These are phyloP conservation scores for Epinephelus moara DNA, from an alignment of 2,113 vertebrate species.

Conservation along the genomic window DNA sequence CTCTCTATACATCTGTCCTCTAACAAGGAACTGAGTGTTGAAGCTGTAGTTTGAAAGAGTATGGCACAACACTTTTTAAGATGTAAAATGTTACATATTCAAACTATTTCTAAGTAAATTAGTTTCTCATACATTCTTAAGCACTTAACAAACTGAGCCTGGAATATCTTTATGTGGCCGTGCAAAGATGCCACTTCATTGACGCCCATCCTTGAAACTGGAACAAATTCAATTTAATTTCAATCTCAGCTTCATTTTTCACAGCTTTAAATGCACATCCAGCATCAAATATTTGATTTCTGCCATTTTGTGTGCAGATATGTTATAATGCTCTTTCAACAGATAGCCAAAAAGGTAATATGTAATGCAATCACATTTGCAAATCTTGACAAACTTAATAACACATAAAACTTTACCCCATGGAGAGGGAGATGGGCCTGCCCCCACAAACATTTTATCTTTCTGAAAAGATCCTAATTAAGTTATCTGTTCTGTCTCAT, in stretches of 20 bases:
- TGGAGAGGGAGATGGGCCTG: not conserved
- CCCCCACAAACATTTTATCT: not conserved
- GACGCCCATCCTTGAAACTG: slow-evolving; percentile 6
- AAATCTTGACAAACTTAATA: not conserved
- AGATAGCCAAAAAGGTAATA: not conserved
- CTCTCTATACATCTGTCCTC: slow-evolving; percentile 34
- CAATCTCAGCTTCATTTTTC: not conserved
- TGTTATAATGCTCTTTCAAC: not conserved
- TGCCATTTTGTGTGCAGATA: not conserved
- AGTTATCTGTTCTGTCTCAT: not conserved
- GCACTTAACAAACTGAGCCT: not conserved
- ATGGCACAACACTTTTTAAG: not conserved
- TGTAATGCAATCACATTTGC: not conserved
- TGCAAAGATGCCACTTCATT: not conserved
- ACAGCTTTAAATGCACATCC: slow-evolving; percentile 12
- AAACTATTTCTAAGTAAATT: not conserved
- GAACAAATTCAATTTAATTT: slow-evolving; percentile 26
- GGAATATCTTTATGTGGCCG: not conserved
- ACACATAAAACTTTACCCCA: not conserved
- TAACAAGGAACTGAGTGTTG: not conserved
- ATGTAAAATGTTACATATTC: not conserved
- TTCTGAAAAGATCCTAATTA: not conserved
- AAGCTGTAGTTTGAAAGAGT: not conserved
- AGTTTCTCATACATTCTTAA: not conserved
- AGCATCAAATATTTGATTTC: not conserved